These are phyloP conservation scores for Luidia sarsii DNA, from an alignment of 53 echinoderm and acorn worm species.

Conservation along the genomic window DNA sequence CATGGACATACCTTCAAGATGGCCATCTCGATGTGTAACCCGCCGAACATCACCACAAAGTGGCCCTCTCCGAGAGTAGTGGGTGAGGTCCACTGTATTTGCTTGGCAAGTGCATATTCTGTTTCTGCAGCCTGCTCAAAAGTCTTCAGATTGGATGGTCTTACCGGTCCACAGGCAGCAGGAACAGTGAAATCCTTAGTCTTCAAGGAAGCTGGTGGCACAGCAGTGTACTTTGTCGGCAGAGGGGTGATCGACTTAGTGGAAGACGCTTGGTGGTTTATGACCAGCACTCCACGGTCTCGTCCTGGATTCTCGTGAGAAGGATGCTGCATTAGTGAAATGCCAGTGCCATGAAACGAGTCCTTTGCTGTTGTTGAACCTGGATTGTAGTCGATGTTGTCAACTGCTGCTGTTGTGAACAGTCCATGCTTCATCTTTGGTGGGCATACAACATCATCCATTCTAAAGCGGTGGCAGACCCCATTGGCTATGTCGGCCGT, in stretches of 20 bases:
- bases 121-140: not conserved
- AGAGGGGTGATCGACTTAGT: constrained; percentile 19
- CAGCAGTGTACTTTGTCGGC: no score
- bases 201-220: no score
- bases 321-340: constrained; percentile 17
- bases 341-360: constrained; percentile 23
- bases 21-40: constrained; percentile 61
- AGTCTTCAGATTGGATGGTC: not conserved
- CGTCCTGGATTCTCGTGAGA: not conserved
- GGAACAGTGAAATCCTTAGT: constrained; percentile 35
- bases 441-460: constrained; percentile 50
- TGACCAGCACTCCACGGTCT: constrained; percentile 3
- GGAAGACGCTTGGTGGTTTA: not conserved
- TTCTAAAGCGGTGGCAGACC: constrained; percentile 28
- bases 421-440: constrained; percentile 25
- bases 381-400: constrained; percentile 19
- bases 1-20: constrained; percentile 10
- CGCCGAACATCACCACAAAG: constrained; percentile 61
- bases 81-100: constrained; percentile 51
- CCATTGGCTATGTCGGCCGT: constrained; percentile 32
- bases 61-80: constrained; percentile 41
- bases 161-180: not conserved
- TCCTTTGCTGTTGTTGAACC: constrained; percentile 38
- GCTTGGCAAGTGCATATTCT: constrained; percentile 38
- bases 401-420: constrained; percentile 41